These are phyloP conservation scores for Ctenosaura bakeri DNA, from an alignment of 2,797 vertebrate species.

Conservation along the genomic window DNA sequence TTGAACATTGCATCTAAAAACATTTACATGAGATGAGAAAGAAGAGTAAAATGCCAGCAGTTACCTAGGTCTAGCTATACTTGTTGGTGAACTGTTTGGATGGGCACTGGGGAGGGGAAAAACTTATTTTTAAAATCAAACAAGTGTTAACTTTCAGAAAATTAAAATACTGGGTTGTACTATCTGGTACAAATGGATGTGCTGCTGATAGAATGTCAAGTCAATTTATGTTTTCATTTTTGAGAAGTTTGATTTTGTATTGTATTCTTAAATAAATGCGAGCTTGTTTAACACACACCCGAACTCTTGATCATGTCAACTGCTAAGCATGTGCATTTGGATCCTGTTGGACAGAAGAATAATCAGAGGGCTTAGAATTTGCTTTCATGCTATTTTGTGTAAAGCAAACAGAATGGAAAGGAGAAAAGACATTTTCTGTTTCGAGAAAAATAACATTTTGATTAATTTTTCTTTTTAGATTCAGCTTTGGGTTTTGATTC, in stretches of 20 bases:
- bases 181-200: not conserved
- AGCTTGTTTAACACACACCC: not conserved
- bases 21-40: not conserved
- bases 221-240: not conserved
- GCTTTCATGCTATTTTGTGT: not conserved
- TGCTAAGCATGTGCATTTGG: no score
- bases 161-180: not conserved
- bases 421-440: not conserved
- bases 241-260: not conserved
- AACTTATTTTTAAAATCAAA: not conserved
- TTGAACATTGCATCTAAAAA: not conserved
- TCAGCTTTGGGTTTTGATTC: not conserved
- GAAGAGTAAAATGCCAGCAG: not conserved
- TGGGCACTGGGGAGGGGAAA: not conserved
- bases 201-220: not conserved
- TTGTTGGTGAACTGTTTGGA: not conserved
- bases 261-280: slow-evolving; percentile 3
- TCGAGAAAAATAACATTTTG: not conserved
- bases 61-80: not conserved
- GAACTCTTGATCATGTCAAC: not conserved
- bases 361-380: not conserved
- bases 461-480: no score
- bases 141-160: not conserved
- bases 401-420: not conserved
- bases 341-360: not conserved